Evolutionary conservation across 2,888 invertebrate species (phyloP), one percentile per base, ranked within the genome.

Genomic region (Ochlodes sylvanus): DNA sequence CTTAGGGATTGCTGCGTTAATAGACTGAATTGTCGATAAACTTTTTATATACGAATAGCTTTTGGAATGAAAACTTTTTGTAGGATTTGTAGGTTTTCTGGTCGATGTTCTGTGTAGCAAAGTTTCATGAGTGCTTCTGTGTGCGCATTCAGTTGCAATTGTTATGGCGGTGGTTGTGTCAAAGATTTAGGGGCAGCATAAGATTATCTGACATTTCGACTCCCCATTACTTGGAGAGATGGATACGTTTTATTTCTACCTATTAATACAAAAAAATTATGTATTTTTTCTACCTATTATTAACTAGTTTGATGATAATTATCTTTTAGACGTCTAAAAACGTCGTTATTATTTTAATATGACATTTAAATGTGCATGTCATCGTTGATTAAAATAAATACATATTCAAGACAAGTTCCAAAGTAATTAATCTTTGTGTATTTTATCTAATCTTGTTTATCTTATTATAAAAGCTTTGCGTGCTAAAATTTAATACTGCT

Each of bases 1-100:
- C 84, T 58, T 85, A 87, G 87, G 76, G 85, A 77, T 78, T 81
- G 77, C 69, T 70, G 67, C 57, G 70, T 62, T 70, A 66, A 66
- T 44, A 66, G 65, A 68, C 63, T 63, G 65, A 69, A 55, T 70
- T 78, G 68, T 79, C 79, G 77, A 79, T 76, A 69, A 73, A 70
- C 70, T 69, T 69, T 69, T 69, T 69, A 68, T 52, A 61, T 63
- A 41, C 17, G 47, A 44, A 19, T 47, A 57, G 62, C 62, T 68
- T 68, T 42, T 6, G 57, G 44, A n/a, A 68, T 57, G 21, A 58
- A 34, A 21, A 42, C 10, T 32, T 44, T 58, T 42, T 55, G 52
- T 60, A 63, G 42, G 63, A 62, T 65, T 63, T 19, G 38, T 14
- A 34, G 57, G 15, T 6, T 57, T 38, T 38, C 10, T 56, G 38